phyloP scores from a whole-genome alignment of 2,888 invertebrate species.

The Therioaphis trifolii region DNA sequence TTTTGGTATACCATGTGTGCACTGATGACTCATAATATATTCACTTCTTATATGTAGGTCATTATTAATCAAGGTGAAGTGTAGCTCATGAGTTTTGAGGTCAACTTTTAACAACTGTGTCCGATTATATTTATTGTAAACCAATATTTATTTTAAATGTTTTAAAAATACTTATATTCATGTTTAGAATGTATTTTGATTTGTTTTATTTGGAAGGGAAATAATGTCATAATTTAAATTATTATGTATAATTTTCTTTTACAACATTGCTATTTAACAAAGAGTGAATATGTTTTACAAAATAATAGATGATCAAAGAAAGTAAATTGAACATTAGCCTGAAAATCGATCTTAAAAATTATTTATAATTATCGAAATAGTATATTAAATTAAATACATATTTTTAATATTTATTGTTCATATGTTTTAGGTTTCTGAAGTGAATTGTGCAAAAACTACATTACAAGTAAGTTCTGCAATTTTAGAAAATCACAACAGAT shows the following conservation, averaged over 20 bases:
- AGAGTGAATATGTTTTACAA: too few species aligned
- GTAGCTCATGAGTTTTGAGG: conserved; percentile 17
- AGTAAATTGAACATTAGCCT: too few species aligned
- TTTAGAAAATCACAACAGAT: conserved; percentile 35
- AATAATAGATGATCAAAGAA: too few species aligned
- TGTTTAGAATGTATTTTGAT: not conserved
- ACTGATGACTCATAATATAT: conserved; percentile 21
- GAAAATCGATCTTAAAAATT: too few species aligned
- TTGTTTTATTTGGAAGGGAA: too few species aligned
- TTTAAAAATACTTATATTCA: not conserved
- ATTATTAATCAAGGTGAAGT: conserved; percentile 46
- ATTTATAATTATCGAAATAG: too few species aligned
- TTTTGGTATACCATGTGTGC: conserved; percentile 6
- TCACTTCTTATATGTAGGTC: conserved; percentile 52
- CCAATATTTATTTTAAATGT: not conserved
- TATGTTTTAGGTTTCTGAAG: conserved; percentile 40
- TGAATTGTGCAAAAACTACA: conserved; percentile 1
- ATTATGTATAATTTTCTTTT: too few species aligned
- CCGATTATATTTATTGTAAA: not conserved
- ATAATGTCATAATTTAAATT: too few species aligned
- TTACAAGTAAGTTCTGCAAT: not conserved
- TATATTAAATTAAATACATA: not conserved
- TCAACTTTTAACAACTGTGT: conserved; percentile 9
- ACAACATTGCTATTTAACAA: too few species aligned
- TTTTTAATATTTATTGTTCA: conserved; percentile 21